Base-by-base conservation (phyloP, 2,797 vertebrate species). In the Synaphobranchus kaupii region DNA sequence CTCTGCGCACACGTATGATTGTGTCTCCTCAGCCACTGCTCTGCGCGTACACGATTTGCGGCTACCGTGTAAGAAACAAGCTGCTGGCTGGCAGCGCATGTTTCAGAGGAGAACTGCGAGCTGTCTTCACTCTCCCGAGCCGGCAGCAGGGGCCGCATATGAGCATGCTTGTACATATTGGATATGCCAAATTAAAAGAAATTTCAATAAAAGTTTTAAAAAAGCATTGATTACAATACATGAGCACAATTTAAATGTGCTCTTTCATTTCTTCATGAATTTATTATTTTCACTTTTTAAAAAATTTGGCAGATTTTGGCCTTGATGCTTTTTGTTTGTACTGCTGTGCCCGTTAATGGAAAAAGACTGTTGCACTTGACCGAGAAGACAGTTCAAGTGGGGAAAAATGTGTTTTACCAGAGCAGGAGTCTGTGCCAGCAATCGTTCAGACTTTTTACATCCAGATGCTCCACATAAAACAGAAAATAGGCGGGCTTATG, bases 281-380 rank as follows among this genome's bases (percentile, higher is more conserved):
- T 34, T 13, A 17, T 76, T 76, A 95, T 95, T 96, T 95, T 93
- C 93, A 76, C 90, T 20, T 3, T 5, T 44, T 39, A 44, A 15
- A 44, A 39, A 54, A 31, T 31, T 31, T 83, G 3, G 5, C 25
- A 50, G 81, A 20, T 54, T 54, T 54, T 13, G 52, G 48, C 47
- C 1, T 85, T 9, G 7, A 22, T n/a, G 17, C 15, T n/a, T 31
- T 83, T 93, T 93, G n/a, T 31, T 50, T 28, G 92, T 93, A 93
- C 92, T 92, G 91, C 91, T 93, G 95, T 95, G 94, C 96, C 96
- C 94, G 94, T 95, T 95, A 94, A 95, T 95, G 96, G 95, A 12
- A 94, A 92, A 83, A 84, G 85, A 92, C 91, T 89, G 90, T 91
- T 91, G 47, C 39, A 39, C 25, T 56, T 50, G 28, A n/a, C 31